phyloP scores from a whole-genome alignment of 2,888 invertebrate species.

The Cristatella mucedo region DNA sequence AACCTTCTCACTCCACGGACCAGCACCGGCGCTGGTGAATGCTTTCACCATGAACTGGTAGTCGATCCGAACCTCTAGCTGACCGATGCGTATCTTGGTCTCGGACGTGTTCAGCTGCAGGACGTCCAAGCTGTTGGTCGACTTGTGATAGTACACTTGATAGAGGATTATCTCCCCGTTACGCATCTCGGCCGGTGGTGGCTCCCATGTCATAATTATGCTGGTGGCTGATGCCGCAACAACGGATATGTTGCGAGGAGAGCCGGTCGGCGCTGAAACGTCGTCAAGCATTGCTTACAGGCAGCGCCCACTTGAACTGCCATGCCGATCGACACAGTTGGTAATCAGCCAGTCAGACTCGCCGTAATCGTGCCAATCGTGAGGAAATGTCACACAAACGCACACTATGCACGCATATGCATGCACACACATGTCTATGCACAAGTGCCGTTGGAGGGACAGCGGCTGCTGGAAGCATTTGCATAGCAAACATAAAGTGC shows the following conservation, averaged over 20 bases:
- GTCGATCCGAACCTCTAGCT: conserved; percentile 76
- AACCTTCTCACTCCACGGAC: conserved; percentile 73
- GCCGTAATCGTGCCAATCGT: too few relatives aligned
- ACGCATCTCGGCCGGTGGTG: conserved; percentile 64
- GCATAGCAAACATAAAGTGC: too few relatives aligned
- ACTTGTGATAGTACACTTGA: conserved; percentile 59
- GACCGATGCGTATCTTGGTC: conserved; percentile 22
- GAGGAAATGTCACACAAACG: too few relatives aligned
- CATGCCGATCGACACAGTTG: too few relatives aligned
- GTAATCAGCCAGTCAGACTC: too few relatives aligned
- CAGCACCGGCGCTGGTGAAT: conserved; percentile 73
- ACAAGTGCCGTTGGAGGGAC: too few relatives aligned
- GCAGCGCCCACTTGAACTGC: too few relatives aligned
- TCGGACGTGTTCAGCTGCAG: conserved; percentile 30
- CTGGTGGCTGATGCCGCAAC: conserved; percentile 65
- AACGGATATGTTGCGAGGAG: conserved; percentile 47
- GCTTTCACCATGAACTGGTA: conserved; percentile 82
- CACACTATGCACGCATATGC: too few relatives aligned
- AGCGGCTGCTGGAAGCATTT: too few relatives aligned
- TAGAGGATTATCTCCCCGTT: conserved; percentile 87
- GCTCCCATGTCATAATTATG: conserved; percentile 39
- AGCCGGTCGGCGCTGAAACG: conserved; percentile 38
- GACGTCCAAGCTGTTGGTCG: conserved; percentile 44
- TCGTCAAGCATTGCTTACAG: too few relatives aligned
- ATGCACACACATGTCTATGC: too few relatives aligned